A percentile compares a stretch with the other conserved stretches of the same genome.
These are phyloP conservation scores for Leptopilina myrica DNA, from an alignment of 2,888 invertebrate genomes.

Conservation along the genomic window DNA sequence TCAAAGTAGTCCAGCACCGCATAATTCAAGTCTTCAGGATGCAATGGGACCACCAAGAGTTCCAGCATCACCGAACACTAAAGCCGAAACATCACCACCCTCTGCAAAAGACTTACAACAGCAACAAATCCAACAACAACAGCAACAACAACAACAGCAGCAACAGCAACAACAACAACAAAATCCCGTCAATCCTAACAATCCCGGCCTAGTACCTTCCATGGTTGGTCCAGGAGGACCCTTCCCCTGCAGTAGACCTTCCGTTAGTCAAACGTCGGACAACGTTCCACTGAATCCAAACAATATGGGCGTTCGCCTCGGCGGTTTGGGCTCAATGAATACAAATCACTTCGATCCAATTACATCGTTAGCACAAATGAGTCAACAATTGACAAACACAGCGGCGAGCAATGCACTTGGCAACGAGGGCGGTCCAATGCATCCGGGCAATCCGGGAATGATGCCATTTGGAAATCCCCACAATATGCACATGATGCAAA, in stretches of 20 bases:
- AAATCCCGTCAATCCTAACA: conserved; percentile 63
- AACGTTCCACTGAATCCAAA: conserved; percentile 84
- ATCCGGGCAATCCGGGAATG: conserved; percentile 73
- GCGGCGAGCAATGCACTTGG: conserved; percentile 80
- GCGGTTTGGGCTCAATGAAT: conserved; percentile 73
- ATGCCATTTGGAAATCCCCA: conserved; percentile 79
- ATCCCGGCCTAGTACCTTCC: conserved; percentile 61
- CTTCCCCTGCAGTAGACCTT: conserved; percentile 70
- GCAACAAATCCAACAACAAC: conserved; percentile 62
- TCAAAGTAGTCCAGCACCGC: conserved; percentile 73
- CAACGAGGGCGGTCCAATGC: conserved; percentile 77
- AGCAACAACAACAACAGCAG: conserved; percentile 63
- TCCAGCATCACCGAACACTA: conserved; percentile 74
- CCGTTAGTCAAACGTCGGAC: conserved; percentile 77
- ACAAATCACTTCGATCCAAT: conserved; percentile 92
- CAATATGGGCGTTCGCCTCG: conserved; percentile 77
- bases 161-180: conserved; percentile 69
- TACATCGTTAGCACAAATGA: conserved; percentile 95
- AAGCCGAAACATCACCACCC: conserved; percentile 73
- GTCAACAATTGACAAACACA: conserved; percentile 92
- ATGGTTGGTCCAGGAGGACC: conserved; percentile 65
- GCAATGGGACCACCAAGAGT: conserved; percentile 74
- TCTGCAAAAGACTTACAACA: conserved; percentile 68
- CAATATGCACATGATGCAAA: conserved; percentile 76
- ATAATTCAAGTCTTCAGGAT: conserved; percentile 70